Conservation (phyloP, 1,140 invertebrate genomes). For the Dendrolimus punctatus region DNA sequence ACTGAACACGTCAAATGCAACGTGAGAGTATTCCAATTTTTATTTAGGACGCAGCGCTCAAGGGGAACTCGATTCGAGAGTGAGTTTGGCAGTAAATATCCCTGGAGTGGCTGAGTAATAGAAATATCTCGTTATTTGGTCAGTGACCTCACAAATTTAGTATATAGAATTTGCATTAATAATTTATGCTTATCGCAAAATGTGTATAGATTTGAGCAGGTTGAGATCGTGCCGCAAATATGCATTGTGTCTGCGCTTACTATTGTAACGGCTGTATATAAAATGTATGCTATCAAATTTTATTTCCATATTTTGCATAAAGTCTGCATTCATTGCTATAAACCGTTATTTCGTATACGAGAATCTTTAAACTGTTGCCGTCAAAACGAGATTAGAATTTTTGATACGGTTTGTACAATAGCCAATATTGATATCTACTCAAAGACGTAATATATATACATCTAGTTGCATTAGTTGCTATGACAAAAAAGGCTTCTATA, state of each 20-base stretch:
- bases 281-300: too few species aligned
- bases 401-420: too few species aligned
- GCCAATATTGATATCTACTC: too few species aligned
- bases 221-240: slow-evolving; percentile 5
- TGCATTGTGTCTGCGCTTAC: background rate
- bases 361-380: too few species aligned
- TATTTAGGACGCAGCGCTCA: slow-evolving; percentile 7
- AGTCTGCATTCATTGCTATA: too few species aligned
- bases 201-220: slow-evolving; percentile 11
- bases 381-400: too few species aligned
- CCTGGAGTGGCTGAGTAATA: background rate
- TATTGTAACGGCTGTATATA: too few species aligned
- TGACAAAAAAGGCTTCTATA: too few species aligned
- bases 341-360: too few species aligned
- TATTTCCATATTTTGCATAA: too few species aligned
- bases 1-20: slow-evolving; percentile 30
- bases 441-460: too few species aligned
- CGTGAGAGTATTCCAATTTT: slow-evolving; percentile 16
- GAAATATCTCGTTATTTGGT: slow-evolving; percentile 17
- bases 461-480: too few species aligned
- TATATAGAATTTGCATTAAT: slow-evolving; percentile 20
- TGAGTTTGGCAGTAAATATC: slow-evolving; percentile 2
- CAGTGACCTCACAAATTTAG: slow-evolving; percentile 25
- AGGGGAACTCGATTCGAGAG: background rate
- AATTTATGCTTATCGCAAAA: slow-evolving; percentile 22